Conservation (phyloP, 2,888 invertebrate species). For the Apeira syringaria region DNA sequence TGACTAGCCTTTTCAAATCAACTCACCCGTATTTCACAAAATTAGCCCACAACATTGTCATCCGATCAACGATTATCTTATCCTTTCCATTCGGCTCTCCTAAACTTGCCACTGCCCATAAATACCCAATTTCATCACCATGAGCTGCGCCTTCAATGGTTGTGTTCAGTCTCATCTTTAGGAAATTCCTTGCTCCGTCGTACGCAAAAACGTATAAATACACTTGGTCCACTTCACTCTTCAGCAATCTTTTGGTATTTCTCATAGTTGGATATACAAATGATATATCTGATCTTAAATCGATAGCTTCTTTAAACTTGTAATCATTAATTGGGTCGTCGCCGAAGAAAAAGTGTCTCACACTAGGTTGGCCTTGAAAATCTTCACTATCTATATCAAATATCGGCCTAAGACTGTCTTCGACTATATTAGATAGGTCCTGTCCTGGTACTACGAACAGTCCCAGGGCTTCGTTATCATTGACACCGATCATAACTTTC, state of each 20-base stretch:
- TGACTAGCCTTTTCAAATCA: no score
- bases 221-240: conserved; percentile 30
- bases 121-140: conserved; percentile 46
- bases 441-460: background rate
- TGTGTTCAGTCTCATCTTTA: conserved; percentile 28
- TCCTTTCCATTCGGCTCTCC: conserved; percentile 32
- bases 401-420: conserved; percentile 13
- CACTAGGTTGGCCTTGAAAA: conserved; percentile 25
- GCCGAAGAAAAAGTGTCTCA: conserved; percentile 39
- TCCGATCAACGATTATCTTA: conserved; percentile 37
- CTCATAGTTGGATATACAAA: conserved; percentile 41
- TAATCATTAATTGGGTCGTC: conserved; percentile 30
- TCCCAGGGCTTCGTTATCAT: conserved; percentile 30
- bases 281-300: conserved; percentile 41
- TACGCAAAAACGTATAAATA: conserved; percentile 46
- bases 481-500: conserved; percentile 41
- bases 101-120: conserved; percentile 33
- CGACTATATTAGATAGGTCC: conserved; percentile 28
- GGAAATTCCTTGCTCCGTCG: conserved; percentile 37
- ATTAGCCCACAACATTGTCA: conserved; percentile 43
- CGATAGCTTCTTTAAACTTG: conserved; percentile 24
- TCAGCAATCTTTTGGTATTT: conserved; percentile 33
- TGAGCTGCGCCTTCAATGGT: conserved; percentile 40
- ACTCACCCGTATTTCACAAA: conserved; percentile 46
- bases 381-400: conserved; percentile 33